Evolutionary conservation across 2,797 vertebrate species (phyloP).

Genomic region (Anguilla megastoma): DNA sequence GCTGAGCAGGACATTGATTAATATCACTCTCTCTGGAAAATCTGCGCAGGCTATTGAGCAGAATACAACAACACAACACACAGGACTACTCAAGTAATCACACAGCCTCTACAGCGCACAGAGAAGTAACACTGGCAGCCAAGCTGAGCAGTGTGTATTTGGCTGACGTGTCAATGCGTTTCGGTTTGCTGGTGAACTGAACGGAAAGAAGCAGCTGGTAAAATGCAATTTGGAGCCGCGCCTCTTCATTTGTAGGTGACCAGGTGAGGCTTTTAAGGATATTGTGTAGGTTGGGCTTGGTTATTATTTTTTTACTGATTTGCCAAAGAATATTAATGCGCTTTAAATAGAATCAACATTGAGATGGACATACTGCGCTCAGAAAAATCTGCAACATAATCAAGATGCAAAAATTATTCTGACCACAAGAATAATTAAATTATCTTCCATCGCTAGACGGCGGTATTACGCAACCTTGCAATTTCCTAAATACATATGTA

Average conservation of each 20-base stretch:
- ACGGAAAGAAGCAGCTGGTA: background rate
- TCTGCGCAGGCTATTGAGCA: background rate
- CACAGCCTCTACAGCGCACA: background rate
- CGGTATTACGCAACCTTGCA: background rate
- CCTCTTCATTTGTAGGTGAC: background rate
- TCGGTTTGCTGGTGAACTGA: background rate
- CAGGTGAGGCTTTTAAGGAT: background rate
- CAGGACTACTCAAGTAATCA: background rate
- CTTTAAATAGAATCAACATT: background rate
- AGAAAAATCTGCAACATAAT: background rate
- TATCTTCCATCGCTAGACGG: background rate
- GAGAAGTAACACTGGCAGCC: background rate
- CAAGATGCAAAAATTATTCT: background rate
- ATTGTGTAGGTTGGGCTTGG: background rate
- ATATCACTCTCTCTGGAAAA: too few relatives aligned
- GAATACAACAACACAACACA: background rate
- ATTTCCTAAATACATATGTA: background rate
- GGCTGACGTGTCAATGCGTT: background rate
- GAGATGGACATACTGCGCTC: background rate
- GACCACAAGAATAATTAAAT: too few relatives aligned
- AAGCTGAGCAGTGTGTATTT: background rate
- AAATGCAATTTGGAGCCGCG: background rate
- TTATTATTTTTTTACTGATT: background rate
- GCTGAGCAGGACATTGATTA: too few relatives aligned
- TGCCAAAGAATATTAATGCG: background rate